Evolutionary conservation across 1,140 invertebrate species (phyloP), one percentile per base, ranked within the genome.

Genomic region (Aricia agestis): DNA sequence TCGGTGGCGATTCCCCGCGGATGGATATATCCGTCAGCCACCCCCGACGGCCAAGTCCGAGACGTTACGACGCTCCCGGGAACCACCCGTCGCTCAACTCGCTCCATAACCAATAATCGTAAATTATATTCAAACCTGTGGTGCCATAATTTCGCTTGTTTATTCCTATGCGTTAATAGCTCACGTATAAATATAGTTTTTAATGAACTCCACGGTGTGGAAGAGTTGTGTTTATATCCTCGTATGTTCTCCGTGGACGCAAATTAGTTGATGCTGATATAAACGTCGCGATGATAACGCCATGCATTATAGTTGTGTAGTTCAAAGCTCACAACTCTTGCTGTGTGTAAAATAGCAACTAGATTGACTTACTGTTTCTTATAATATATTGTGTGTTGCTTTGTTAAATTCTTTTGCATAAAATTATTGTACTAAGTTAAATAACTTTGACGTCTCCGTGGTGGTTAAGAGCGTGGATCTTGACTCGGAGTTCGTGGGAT

Each of bases 71-170:
- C 81, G 78, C 88, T 85, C 88, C 69, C 82, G 88, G 87, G 88
- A 90, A 74, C 78, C 19, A 67, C 71, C 74, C 81, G 80, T 81
- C 82, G 83, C 82, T 84, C 86, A 86, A 84, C 85, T 86, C 81
- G 10, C 18, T 83, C 88, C 80, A 90, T 90, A 88, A 90, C 88
- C 88, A 89, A 90, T 89, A 90, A 90, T 79, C 87, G 85, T 90
- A 90, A 90, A 90, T 90, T 87, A 89, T 63, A 18, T 63, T 25
- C 19, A 19, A 19, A 19, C 59, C 59, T 11, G 18, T 59, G 58
- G 58, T 59, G 58, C 58, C 25, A 87, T 80, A 75, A 31, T 19
- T 63, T 63, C 59, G 59, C 59, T 31, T 63, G 45, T 52, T 52
- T 52, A 52, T 52, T 52, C 45, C 6, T 52, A 52, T 52, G 45